Evolutionary conservation across 2,113 vertebrate species (phyloP), one percentile per base, ranked within the genome.

Genomic region (Eubucco bourcierii): DNA sequence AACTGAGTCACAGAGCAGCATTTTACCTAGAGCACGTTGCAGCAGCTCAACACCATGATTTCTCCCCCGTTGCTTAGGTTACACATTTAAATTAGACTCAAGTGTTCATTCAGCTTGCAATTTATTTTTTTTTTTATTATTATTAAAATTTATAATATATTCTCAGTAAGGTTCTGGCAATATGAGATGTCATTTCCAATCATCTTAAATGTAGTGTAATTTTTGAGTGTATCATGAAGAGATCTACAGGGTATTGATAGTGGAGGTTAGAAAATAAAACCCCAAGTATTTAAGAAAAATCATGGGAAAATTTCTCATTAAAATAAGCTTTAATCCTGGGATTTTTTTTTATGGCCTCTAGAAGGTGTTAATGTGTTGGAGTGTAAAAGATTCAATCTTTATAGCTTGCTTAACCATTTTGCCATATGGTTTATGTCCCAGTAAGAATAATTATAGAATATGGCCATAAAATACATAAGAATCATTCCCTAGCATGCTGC

Each of bases 261-360:
- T 6, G 12, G 25, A 66, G 14, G 17, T 73, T 66, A 75, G 9
- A 15, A 41, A 82, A 90, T n/a, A 85, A 44, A 46, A 46, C 17
- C 41, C 10, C 14, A 70, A 13, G 3, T 2, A 12, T n/a, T 29
- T 37, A 50, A 41, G 73, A 44, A 44, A 61, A 14, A 87, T 28
- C 7, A 37, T n/a, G 9, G 53, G 60, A 74, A 89, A 89, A 28
- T 15, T 73, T 67, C 23, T 39, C 14, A 14, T 80, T 94, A 61
- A 83, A 67, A 77, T 77, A 41, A 87, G 8, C 4, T 83, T 94
- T 84, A 64, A 47, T 89, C 11, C 46, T 53, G 16, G 33, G 25
- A 34, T 95, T 82, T 67, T 74, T 87, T 82, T 72, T 87, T 82
- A 64, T 70, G 68, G 18, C 10, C 33, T 80, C 44, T 85, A 67